These are phyloP conservation scores for Menidia beryllina DNA, from an alignment of 2,113 vertebrate species.

Conservation along the genomic window DNA sequence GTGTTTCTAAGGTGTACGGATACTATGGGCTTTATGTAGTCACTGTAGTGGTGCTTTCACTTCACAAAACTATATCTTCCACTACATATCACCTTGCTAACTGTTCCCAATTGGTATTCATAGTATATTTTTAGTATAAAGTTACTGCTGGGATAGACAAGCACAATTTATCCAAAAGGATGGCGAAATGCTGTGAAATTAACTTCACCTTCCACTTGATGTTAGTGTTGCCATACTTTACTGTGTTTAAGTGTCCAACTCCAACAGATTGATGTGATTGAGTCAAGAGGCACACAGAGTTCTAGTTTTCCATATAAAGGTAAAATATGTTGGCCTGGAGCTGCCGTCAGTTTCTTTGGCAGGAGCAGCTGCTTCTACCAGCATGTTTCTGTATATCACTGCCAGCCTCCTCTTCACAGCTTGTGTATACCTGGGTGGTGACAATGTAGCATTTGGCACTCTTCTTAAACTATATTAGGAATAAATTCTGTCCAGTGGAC, in stretches of 20 bases:
- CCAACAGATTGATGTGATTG: slow-evolving; percentile 56
- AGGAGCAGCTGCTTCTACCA: slow-evolving; percentile 52
- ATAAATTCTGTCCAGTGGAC: slow-evolving; percentile 30
- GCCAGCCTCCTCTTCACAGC: slow-evolving; percentile 65
- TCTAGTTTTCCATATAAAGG: slow-evolving; percentile 79
- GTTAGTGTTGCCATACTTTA: slow-evolving; percentile 47
- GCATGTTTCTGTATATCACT: slow-evolving; percentile 52
- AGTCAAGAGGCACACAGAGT: slow-evolving; percentile 34
- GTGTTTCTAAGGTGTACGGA: no score
- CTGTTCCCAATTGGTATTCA: slow-evolving; percentile 18
- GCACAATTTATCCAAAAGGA: slow-evolving; percentile 36
- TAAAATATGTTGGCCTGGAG: slow-evolving; percentile 77
- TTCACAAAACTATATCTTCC: slow-evolving; percentile 44
- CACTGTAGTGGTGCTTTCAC: slow-evolving; percentile 5
- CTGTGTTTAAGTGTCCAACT: slow-evolving; percentile 44
- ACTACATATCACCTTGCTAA: slow-evolving; percentile 15
- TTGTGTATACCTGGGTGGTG: slow-evolving; percentile 60
- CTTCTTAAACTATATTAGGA: slow-evolving; percentile 59
- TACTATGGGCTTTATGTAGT: no score
- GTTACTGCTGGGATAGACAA: slow-evolving; percentile 38
- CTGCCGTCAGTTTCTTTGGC: slow-evolving; percentile 56
- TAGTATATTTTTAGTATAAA: slow-evolving; percentile 47
- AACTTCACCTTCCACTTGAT: slow-evolving; percentile 22
- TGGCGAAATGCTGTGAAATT: slow-evolving; percentile 46
- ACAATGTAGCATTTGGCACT: slow-evolving; percentile 51